Conservation (phyloP, 1,140 invertebrate genomes). For the Papilio polyxenes region DNA sequence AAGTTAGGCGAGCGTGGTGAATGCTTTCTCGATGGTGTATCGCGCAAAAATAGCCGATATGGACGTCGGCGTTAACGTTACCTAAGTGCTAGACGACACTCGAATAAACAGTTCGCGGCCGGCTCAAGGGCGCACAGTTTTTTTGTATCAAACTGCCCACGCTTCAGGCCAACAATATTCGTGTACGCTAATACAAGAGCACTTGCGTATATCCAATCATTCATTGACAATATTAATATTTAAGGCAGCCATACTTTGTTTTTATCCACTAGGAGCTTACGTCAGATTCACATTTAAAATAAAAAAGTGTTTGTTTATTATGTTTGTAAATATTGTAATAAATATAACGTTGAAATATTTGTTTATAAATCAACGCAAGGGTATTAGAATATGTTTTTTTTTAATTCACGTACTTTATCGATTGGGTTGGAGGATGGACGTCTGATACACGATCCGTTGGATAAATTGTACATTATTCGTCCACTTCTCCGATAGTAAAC, state of each 20-base stretch:
- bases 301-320: background rate
- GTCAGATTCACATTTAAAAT: conserved; percentile 9
- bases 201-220: conserved; percentile 32
- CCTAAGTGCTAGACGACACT: conserved; percentile 76
- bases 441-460: no score
- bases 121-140: conserved; percentile 68
- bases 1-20: conserved; percentile 42
- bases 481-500: background rate
- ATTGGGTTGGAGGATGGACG: background rate
- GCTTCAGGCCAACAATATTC: conserved; percentile 41
- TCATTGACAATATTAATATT: conserved; percentile 36
- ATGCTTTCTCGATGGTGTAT: conserved; percentile 62
- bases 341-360: conserved; percentile 12
- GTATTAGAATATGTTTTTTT: background rate
- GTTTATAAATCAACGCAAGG: background rate
- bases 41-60: conserved; percentile 76
- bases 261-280: background rate
- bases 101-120: conserved; percentile 70
- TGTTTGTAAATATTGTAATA: conserved; percentile 14
- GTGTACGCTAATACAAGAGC: conserved; percentile 19
- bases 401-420: background rate
- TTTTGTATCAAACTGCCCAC: conserved; percentile 63
- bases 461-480: background rate
- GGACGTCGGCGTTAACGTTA: conserved; percentile 73
- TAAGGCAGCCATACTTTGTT: conserved; percentile 2